phyloP scores from a whole-genome alignment of 2,888 invertebrate species.

The Alitta virens region DNA sequence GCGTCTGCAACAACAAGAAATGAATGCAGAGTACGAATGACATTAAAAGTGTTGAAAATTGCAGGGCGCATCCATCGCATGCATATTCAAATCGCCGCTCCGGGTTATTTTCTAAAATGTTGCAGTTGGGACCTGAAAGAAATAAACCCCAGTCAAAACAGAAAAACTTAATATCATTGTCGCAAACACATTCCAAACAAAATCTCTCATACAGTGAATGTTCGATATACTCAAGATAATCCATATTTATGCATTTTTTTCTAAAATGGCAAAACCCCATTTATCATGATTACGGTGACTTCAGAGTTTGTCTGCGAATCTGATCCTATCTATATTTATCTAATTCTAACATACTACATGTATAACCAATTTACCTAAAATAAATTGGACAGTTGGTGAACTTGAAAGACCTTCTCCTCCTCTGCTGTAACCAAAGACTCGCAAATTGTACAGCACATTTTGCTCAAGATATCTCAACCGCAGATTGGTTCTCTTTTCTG shows the following conservation, averaged over 20 bases:
- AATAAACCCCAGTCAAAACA: background rate
- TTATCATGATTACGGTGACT: no score
- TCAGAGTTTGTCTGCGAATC: no score
- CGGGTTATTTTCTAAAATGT: constrained; percentile 1
- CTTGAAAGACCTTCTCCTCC: constrained; percentile 97
- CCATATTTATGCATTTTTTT: background rate
- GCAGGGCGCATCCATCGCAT: background rate
- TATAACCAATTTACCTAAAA: constrained; percentile 22
- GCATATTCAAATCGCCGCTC: constrained; percentile 11
- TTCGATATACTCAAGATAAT: background rate
- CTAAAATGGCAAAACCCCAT: no score
- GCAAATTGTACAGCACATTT: constrained; percentile 82
- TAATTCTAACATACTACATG: background rate
- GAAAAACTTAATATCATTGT: background rate
- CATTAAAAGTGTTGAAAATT: background rate
- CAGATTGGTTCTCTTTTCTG: constrained; percentile 69
- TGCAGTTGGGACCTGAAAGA: constrained; percentile 3
- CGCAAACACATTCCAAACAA: background rate
- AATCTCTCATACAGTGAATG: no score
- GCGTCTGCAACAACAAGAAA: background rate
- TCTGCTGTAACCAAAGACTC: constrained; percentile 88
- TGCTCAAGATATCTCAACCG: constrained; percentile 72
- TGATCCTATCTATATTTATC: no score
- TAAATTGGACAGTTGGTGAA: constrained; percentile 65
- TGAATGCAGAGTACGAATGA: background rate